Conservation (phyloP, 2,888 invertebrate species). For the Parnassius mnemosyne region DNA sequence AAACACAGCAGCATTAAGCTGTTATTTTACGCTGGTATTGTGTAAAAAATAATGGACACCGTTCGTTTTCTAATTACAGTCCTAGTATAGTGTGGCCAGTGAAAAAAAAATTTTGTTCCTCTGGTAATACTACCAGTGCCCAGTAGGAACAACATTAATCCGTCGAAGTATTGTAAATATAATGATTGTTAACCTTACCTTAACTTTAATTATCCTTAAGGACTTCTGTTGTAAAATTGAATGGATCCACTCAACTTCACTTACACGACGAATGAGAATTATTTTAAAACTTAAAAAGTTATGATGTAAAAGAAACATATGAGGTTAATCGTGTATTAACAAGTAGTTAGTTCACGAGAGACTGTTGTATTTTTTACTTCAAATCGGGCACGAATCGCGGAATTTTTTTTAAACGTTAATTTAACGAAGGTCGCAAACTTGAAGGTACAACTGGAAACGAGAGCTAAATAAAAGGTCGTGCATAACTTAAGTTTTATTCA, state of each 20-base stretch:
- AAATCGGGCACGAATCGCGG: background rate
- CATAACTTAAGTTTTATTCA: conserved; percentile 11
- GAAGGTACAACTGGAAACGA: conserved; percentile 14
- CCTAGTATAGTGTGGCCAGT: too few relatives aligned
- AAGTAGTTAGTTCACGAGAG: conserved; percentile 6
- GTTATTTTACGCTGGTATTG: too few relatives aligned
- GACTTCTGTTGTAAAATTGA: background rate
- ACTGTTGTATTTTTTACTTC: conserved; percentile 15
- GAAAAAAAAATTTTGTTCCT: too few relatives aligned
- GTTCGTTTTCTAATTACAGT: too few relatives aligned
- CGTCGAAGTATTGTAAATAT: too few relatives aligned
- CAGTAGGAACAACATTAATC: too few relatives aligned
- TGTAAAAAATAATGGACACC: too few relatives aligned
- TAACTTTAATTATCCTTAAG: background rate
- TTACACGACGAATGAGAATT: background rate
- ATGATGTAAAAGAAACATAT: background rate
- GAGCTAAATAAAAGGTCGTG: conserved; percentile 21
- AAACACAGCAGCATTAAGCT: too few relatives aligned
- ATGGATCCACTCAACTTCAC: background rate
- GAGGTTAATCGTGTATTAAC: conserved; percentile 12
- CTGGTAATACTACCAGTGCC: too few relatives aligned
- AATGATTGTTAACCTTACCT: background rate
- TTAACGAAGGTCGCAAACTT: conserved; percentile 17
- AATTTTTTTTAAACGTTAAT: conserved; percentile 4
- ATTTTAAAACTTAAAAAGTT: background rate